phyloP scores from a whole-genome alignment of 2,113 vertebrate genomes.

The Ophthalmolycus amberensis region DNA sequence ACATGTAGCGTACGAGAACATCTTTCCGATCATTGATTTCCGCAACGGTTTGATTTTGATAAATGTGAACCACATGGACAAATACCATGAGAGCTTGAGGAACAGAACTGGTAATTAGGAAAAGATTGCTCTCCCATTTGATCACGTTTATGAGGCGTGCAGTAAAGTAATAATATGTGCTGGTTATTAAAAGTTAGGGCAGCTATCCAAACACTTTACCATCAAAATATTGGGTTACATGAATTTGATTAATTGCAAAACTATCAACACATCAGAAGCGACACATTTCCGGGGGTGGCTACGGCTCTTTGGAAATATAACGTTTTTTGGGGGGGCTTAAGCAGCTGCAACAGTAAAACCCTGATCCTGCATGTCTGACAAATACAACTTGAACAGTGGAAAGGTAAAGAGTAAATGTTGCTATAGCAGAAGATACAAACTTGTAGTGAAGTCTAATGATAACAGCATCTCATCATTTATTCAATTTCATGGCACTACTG shows the following conservation, averaged over 20 bases:
- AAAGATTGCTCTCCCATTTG: slow-evolving; percentile 32
- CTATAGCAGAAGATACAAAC: not conserved
- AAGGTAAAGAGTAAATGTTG: no score
- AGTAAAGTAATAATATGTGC: slow-evolving; percentile 13
- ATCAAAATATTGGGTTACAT: slow-evolving; percentile 11
- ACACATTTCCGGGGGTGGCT: not conserved
- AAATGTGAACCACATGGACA: slow-evolving; percentile 31
- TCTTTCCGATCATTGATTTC: not conserved
- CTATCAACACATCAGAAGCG: not conserved
- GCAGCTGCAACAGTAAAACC: not conserved
- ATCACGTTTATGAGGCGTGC: slow-evolving; percentile 21
- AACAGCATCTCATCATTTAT: not conserved
- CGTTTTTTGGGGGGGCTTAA: not conserved
- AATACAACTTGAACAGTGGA: not conserved
- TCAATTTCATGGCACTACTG: not conserved
- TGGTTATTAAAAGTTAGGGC: slow-evolving; percentile 34
- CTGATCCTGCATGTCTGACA: slow-evolving; percentile 10
- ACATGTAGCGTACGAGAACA: not conserved
- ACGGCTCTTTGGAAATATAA: not conserved
- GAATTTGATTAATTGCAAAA: slow-evolving; percentile 24
- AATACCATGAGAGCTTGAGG: not conserved
- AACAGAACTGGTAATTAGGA: slow-evolving; percentile 23
- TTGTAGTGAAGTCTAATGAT: not conserved
- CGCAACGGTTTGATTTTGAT: slow-evolving; percentile 13
- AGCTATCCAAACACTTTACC: slow-evolving; percentile 11